Conservation (phyloP, 2,797 vertebrate genomes). For the Enteromius radiatus region DNA sequence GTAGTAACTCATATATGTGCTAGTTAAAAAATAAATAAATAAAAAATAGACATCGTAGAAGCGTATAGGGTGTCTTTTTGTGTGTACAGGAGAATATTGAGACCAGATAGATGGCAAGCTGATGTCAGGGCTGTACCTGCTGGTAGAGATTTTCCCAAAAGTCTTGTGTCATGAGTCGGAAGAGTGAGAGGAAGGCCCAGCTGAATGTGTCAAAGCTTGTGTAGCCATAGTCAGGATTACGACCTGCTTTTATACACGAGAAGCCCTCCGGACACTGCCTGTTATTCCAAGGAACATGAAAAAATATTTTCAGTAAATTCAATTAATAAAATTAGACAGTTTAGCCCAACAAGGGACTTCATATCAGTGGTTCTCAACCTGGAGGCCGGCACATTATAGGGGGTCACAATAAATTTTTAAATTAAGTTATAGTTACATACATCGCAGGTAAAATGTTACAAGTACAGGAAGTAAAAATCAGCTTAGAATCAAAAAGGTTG, state of each 20-base stretch:
- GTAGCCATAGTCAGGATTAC: constrained; percentile 95
- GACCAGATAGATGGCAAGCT: neutral
- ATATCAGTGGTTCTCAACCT: neutral
- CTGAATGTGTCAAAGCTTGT: constrained; percentile 97
- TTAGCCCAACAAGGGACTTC: neutral
- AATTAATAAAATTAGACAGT: neutral
- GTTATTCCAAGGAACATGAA: constrained; percentile 60
- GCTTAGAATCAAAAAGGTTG: neutral
- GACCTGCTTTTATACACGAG: constrained; percentile 88
- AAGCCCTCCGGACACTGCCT: constrained; percentile 96
- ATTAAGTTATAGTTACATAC: neutral
- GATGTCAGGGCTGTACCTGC: constrained; percentile 77
- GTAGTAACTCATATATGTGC: neutral
- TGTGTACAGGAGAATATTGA: neutral
- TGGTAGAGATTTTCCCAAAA: constrained; percentile 98
- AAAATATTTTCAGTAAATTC: constrained; percentile 26
- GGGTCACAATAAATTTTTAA: neutral
- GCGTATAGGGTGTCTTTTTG: neutral
- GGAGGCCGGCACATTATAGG: neutral
- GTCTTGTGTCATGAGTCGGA: constrained; percentile 98
- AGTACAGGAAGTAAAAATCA: neutral
- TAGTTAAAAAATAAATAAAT: too few species aligned
- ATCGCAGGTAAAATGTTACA: neutral
- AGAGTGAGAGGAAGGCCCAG: constrained; percentile 98
- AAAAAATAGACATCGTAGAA: neutral